Conservation (phyloP, 92 coral and sea anemone species). For the Paragorgia papillata region DNA sequence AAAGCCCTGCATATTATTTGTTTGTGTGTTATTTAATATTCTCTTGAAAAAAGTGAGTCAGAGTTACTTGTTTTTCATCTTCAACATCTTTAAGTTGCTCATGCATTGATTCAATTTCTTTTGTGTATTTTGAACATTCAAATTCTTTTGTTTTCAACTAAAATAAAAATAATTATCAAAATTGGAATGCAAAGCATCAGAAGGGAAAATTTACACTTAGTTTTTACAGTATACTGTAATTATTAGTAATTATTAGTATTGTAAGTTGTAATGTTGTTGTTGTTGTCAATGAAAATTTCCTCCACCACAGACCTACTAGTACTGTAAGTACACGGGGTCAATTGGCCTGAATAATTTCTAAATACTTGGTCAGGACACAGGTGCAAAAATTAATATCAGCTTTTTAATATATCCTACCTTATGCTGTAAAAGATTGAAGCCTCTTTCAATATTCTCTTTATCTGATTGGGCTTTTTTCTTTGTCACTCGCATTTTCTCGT, state of each 20-base stretch:
- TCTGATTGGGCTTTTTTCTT: constrained; percentile 64
- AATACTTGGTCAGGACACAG: too few species aligned
- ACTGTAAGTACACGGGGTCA: too few species aligned
- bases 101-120: background rate
- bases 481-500: constrained; percentile 62
- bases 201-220: too few species aligned
- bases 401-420: constrained; percentile 1
- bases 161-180: background rate
- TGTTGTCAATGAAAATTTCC: too few species aligned
- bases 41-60: too few species aligned
- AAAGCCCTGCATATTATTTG: too few species aligned
- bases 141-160: constrained; percentile 18
- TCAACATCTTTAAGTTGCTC: constrained; percentile 9
- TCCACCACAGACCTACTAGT: too few species aligned
- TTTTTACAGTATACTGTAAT: too few species aligned
- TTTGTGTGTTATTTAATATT: too few species aligned
- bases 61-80: constrained; percentile 11
- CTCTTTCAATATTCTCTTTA: constrained; percentile 59
- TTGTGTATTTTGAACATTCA: constrained; percentile 2
- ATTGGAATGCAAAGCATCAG: too few species aligned
- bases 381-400: background rate
- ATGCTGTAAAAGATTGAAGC: background rate
- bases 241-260: too few species aligned
- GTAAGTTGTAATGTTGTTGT: background rate
- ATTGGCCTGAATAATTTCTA: background rate